These are phyloP conservation scores for Eubasilissa splendida DNA, from an alignment of 2,888 invertebrate species.

Conservation along the genomic window DNA sequence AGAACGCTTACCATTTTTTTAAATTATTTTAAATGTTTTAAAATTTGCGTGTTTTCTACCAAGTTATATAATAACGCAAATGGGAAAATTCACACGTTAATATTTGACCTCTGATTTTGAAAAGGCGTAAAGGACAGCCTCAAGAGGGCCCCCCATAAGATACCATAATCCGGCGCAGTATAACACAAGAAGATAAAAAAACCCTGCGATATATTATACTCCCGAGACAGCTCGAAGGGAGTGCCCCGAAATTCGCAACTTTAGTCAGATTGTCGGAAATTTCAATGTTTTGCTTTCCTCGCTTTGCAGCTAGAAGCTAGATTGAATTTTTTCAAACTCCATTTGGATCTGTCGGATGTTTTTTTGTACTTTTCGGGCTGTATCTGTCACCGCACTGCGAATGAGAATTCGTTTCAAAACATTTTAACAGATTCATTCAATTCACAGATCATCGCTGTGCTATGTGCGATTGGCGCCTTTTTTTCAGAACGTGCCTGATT, in stretches of 20 bases:
- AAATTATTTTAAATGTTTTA: too few species aligned
- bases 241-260: neutral
- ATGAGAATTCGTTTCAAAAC: conserved; percentile 6
- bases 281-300: neutral
- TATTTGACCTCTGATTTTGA: neutral
- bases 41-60: too few species aligned
- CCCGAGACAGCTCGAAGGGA: conserved; percentile 21
- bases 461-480: neutral
- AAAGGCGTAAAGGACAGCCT: neutral
- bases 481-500: too few species aligned
- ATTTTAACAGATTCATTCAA: conserved; percentile 18
- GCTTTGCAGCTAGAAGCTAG: conserved; percentile 5
- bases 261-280: neutral
- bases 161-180: conserved; percentile 46
- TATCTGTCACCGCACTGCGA: conserved; percentile 15
- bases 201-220: conserved; percentile 31
- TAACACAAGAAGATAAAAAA: conserved; percentile 36
- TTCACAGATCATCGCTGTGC: conserved; percentile 11
- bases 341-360: conserved; percentile 11
- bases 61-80: too few species aligned
- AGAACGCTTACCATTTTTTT: too few species aligned
- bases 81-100: too few species aligned
- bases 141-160: conserved; percentile 38
- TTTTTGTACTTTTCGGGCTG: conserved; percentile 1
- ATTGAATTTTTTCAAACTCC: conserved; percentile 27